Evolutionary conservation across 2,888 invertebrate genomes (phyloP), one percentile per base, ranked within the genome.

Genomic region (Branchellion lobata): DNA sequence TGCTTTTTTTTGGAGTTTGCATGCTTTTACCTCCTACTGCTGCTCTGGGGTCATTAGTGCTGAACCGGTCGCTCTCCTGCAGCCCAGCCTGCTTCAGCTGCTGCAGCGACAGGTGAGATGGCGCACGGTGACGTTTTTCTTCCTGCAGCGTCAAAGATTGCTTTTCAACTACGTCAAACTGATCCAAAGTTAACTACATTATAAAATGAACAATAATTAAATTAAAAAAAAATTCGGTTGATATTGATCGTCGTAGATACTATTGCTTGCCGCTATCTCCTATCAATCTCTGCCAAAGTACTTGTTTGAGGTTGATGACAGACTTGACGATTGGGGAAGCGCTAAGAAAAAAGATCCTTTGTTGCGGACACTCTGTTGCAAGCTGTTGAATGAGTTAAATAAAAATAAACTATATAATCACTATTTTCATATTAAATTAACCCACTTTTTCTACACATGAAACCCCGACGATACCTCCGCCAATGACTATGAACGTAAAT

Each of bases 381-480:
- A 87, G 84, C 87, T 87, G 84, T 75, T 79, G 18, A n/a, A n/a
- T n/a, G n/a, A n/a, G n/a, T n/a, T n/a, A n/a, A n/a, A n/a, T n/a
- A n/a, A n/a, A n/a, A n/a, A n/a, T n/a, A n/a, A n/a, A n/a, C n/a
- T n/a, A n/a, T n/a, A n/a, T n/a, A n/a, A n/a, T n/a, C n/a, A n/a
- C n/a, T n/a, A n/a, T n/a, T n/a, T n/a, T n/a, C n/a, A n/a, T n/a
- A 27, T 57, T 14, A 29, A 18, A 27, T 34, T 74, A 57, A 83
- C 84, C 83, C 83, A 90, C 88, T 83, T 88, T 88, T 90, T 96
- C 94, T 11, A 92, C 93, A 89, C 96, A 97, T 2, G 94, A 94
- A 0, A 98, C 94, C 33, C 97, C 98, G 29, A 96, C 94, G 84
- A 99, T 98, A 53, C 98, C 98, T 68, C 98, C 98, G 36, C 98